Percentiles rank a stretch among this genome's conserved stretches.
phyloP scores from a whole-genome alignment of 2,888 invertebrate genomes.

The Chironomus tentans region DNA sequence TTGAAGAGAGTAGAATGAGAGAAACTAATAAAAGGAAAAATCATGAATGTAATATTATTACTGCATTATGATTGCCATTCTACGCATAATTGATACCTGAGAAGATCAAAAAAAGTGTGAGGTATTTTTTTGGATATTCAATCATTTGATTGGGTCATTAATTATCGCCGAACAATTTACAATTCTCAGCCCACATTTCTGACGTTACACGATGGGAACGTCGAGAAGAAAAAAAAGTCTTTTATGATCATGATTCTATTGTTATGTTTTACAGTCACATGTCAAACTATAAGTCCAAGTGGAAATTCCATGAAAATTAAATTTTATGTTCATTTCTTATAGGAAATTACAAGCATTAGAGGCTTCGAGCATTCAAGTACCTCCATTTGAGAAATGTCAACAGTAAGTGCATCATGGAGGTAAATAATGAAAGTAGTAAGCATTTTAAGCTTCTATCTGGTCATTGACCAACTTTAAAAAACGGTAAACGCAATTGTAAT shows the following conservation, averaged over 20 bases:
- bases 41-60: background rate
- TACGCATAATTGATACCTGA: slow-evolving; percentile 6
- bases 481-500: slow-evolving; percentile 21
- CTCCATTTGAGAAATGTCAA: background rate
- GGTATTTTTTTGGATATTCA: background rate
- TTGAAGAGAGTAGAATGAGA: background rate
- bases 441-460: background rate
- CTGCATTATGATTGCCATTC: slow-evolving; percentile 6
- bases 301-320: background rate
- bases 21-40: background rate
- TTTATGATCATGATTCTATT: background rate
- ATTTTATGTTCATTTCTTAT: background rate
- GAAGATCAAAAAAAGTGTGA: background rate
- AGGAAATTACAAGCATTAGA: background rate
- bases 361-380: background rate
- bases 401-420: background rate
- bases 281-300: background rate
- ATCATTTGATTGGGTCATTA: slow-evolving; percentile 10
- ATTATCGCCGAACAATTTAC: background rate
- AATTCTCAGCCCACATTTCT: background rate
- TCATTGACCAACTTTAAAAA: slow-evolving; percentile 24
- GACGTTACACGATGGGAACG: background rate
- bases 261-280: background rate
- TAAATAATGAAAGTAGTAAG: slow-evolving; percentile 6
- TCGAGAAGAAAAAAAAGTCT: background rate